Percentiles rank a stretch among this genome's conserved stretches.
These are phyloP conservation scores for Callinectes sapidus DNA, from an alignment of 2,888 invertebrate genomes.

Conservation along the genomic window DNA sequence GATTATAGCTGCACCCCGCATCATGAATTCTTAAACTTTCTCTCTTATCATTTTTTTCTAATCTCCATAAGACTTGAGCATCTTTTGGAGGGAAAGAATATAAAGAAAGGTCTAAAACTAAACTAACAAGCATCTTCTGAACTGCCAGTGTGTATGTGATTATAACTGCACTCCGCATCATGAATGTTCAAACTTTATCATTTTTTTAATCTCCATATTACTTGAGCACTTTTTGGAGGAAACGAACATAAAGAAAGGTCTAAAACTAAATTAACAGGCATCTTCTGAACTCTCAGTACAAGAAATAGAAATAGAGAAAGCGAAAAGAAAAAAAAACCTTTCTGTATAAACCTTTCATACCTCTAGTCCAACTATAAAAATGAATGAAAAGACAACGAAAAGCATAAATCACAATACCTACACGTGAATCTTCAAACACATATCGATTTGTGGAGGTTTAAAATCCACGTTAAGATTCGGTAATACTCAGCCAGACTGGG, in stretches of 20 bases:
- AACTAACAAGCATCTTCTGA: too few species aligned
- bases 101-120: too few species aligned
- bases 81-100: too few species aligned
- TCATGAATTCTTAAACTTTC: not conserved
- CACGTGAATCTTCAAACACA: not conserved
- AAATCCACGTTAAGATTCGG: not conserved
- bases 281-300: too few species aligned
- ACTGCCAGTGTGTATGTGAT: too few species aligned
- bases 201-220: not conserved
- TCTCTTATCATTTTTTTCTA: not conserved
- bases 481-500: not conserved
- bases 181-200: not conserved
- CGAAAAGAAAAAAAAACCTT: not conserved
- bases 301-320: too few species aligned
- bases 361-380: not conserved
- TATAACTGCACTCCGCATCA: too few species aligned
- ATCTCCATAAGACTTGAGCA: not conserved
- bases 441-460: not conserved
- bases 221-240: too few species aligned
- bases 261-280: too few species aligned
- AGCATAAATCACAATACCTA: not conserved
- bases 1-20: too few species aligned
- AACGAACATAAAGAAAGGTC: too few species aligned
- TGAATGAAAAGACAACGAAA: not conserved
- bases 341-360: not conserved